These are phyloP conservation scores for Varecia variegata DNA, from an alignment of 2,797 vertebrate genomes.

Conservation along the genomic window DNA sequence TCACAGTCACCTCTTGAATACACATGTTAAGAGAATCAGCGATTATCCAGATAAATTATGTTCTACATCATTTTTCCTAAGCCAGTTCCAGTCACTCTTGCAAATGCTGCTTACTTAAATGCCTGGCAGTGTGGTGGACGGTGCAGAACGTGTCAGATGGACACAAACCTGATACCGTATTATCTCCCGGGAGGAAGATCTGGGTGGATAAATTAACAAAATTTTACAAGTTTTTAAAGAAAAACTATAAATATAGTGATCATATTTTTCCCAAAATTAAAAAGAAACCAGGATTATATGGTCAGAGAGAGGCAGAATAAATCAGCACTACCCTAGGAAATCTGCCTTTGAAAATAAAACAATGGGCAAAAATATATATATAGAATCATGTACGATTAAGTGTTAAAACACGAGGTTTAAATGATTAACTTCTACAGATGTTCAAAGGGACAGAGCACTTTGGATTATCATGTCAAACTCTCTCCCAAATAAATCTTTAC, in stretches of 20 bases:
- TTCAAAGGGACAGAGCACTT: background rate
- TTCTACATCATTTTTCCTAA: background rate
- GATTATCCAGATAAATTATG: background rate
- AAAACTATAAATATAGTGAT: background rate
- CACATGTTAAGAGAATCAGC: background rate
- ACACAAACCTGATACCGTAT: background rate
- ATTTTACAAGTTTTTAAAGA: background rate
- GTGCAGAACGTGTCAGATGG: background rate
- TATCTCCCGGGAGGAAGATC: background rate
- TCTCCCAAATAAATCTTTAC: background rate
- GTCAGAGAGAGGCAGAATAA: background rate
- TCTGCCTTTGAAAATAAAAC: background rate
- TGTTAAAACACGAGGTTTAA: background rate
- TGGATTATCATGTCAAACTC: background rate
- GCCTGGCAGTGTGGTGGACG: background rate
- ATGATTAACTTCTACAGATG: background rate
- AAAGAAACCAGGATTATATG: background rate
- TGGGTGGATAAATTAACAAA: background rate
- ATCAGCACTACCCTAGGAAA: background rate
- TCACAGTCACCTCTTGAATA: background rate
- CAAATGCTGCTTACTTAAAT: background rate
- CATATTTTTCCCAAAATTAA: background rate
- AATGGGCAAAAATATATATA: background rate
- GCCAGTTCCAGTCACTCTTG: background rate
- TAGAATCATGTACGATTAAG: background rate